These are phyloP conservation scores for Hippotragus niger DNA, from an alignment of 2,113 vertebrate species.

Conservation along the genomic window DNA sequence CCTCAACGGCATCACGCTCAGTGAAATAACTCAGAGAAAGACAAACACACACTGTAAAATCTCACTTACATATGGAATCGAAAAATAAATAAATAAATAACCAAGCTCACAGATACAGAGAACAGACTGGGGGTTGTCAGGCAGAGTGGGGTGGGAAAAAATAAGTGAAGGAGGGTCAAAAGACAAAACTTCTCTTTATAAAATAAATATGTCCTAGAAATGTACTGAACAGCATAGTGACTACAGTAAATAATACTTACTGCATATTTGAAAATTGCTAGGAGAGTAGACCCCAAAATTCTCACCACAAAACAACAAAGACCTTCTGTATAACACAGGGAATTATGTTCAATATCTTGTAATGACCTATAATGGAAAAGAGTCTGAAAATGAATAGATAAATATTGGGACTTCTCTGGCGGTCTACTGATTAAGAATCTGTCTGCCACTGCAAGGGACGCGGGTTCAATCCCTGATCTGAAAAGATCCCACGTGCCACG, in stretches of 20 bases:
- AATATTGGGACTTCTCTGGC: neutral
- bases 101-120: neutral
- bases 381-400: neutral
- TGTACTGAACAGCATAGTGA: neutral
- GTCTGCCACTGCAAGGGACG: neutral
- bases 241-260: neutral
- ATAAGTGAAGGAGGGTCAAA: neutral
- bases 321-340: neutral
- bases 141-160: neutral
- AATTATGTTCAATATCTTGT: neutral
- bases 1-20: neutral
- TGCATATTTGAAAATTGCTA: neutral
- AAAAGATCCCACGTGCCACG: neutral
- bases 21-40: neutral
- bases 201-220: neutral
- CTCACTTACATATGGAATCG: neutral
- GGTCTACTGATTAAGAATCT: neutral
- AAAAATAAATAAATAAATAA: neutral
- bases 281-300: neutral
- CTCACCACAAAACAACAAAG: neutral
- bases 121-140: neutral
- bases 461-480: neutral
- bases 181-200: neutral
- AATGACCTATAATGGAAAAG: neutral
- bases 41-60: neutral